phyloP scores from a whole-genome alignment of 2,113 vertebrate genomes.

The Chauna torquata region DNA sequence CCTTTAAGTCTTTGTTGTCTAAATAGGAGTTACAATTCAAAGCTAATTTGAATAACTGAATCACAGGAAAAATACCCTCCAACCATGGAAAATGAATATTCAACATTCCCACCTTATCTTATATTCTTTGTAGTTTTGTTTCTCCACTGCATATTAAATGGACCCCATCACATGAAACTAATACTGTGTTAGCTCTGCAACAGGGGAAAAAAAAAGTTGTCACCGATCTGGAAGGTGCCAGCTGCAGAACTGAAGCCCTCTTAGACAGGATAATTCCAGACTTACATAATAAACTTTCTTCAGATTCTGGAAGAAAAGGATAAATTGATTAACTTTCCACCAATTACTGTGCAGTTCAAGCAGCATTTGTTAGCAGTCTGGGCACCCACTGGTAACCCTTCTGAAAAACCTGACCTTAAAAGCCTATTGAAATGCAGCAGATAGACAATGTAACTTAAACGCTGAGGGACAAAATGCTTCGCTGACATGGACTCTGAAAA shows the following conservation, averaged over 20 bases:
- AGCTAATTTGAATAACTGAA: slow-evolving; percentile 70
- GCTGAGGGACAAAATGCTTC: not conserved
- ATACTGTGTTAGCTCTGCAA: slow-evolving; percentile 47
- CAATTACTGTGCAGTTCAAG: not conserved
- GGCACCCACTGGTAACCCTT: not conserved
- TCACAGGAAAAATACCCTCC: slow-evolving; percentile 71
- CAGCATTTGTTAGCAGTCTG: no score
- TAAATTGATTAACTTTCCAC: not conserved
- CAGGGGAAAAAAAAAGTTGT: not conserved
- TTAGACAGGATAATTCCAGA: not conserved
- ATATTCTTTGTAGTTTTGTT: slow-evolving; percentile 66
- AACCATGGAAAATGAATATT: slow-evolving; percentile 76
- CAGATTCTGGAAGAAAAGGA: not conserved
- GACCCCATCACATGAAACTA: slow-evolving; percentile 54
- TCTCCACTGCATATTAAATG: slow-evolving; percentile 74
- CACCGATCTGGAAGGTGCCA: slow-evolving; percentile 57
- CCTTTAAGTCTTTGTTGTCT: slow-evolving; percentile 71
- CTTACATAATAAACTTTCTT: not conserved
- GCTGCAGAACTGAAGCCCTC: slow-evolving; percentile 52
- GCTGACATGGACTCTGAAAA: not conserved
- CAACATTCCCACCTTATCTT: slow-evolving; percentile 76
- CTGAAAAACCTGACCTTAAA: not conserved
- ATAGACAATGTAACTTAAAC: no score
- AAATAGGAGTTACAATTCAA: slow-evolving; percentile 67
- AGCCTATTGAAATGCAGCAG: not conserved